Base-by-base conservation (phyloP, 2,888 invertebrate species). In the Hofmannophila pseudospretella region DNA sequence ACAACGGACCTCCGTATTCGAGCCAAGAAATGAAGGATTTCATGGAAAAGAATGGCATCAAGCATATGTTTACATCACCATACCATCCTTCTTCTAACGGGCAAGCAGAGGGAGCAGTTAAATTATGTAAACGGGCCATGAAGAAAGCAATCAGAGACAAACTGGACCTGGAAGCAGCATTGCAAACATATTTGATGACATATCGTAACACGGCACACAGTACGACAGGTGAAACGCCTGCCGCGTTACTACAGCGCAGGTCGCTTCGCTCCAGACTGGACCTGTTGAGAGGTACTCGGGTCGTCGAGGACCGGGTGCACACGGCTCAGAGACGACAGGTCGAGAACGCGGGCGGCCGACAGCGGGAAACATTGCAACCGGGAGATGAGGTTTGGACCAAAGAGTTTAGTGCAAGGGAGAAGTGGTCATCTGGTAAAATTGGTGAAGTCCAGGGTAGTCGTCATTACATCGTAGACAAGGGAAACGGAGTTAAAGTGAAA, bases 171-270 rank as follows among this genome's bases (percentile, higher is more conserved):
- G 45, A 46, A 5, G 32, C 38, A 2, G 47, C 45, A 1, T 28
- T 49, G 14, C 42, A 42, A 7, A 32, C 42, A 3, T 47, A 29
- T 23, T 22, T 44, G 9, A 25, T 47, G 9, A 19, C 38, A 3
- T 45, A 45, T 20, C 10, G 47, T 2, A 47, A 45, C 30, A 38
- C 23, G 2, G 14, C 19, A 2, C 47, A 47, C 16, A 28, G 32
- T 10, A 40, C 32, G 0, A 42, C 47, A 0, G 47, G 47, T 1
- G 38, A 33, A 4, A 32, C 16, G 1, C 46, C 46, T 3, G 42
- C 42, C 0, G 36, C 33, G 38, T 7, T 43, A n/a, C 13, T 44
- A 7, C 36, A 38, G 13, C 36, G 34, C 7, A 7, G 38, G 2
- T 3, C 23, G 0, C 23, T 42, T 11, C 38, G 38, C 2, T 28